These are phyloP conservation scores for Aspidapion aeneum DNA, from an alignment of 2,888 invertebrate species.

Conservation along the genomic window DNA sequence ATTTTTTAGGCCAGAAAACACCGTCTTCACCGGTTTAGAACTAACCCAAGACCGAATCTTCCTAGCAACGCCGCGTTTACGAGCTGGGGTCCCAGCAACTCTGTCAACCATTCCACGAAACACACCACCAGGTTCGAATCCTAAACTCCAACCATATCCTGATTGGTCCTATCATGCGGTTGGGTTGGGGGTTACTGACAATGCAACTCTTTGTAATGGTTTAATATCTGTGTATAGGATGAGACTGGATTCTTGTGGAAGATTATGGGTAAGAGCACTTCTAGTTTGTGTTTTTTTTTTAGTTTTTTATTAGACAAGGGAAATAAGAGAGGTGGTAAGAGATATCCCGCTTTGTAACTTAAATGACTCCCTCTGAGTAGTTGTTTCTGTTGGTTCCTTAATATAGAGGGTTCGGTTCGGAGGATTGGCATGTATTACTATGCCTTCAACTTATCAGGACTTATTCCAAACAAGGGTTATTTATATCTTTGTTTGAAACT, in stretches of 20 bases:
- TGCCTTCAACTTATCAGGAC: too few species aligned
- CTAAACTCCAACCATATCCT: conserved; percentile 47
- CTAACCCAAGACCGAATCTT: conserved; percentile 69
- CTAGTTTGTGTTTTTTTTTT: background rate
- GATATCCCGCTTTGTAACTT: too few species aligned
- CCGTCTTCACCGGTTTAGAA: conserved; percentile 74
- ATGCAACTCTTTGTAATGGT: conserved; percentile 63
- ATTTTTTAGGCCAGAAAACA: conserved; percentile 65
- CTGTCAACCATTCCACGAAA: conserved; percentile 65
- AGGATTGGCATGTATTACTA: too few species aligned
- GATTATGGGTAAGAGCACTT: conserved; percentile 60
- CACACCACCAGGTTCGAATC: conserved; percentile 63
- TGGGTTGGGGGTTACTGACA: conserved; percentile 65
- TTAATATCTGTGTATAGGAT: conserved; percentile 77
- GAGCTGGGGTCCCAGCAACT: conserved; percentile 74
- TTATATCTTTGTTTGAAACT: too few species aligned
- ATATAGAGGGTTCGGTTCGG: too few species aligned
- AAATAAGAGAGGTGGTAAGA: too few species aligned
- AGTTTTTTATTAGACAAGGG: background rate
- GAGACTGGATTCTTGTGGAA: conserved; percentile 74
- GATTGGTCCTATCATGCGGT: conserved; percentile 66
- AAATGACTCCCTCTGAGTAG: too few species aligned
- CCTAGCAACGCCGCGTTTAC: conserved; percentile 69
- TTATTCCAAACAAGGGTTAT: too few species aligned
- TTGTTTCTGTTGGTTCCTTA: too few species aligned